Base-by-base conservation (phyloP, 2,797 vertebrate species). In the Potorous gilbertii region DNA sequence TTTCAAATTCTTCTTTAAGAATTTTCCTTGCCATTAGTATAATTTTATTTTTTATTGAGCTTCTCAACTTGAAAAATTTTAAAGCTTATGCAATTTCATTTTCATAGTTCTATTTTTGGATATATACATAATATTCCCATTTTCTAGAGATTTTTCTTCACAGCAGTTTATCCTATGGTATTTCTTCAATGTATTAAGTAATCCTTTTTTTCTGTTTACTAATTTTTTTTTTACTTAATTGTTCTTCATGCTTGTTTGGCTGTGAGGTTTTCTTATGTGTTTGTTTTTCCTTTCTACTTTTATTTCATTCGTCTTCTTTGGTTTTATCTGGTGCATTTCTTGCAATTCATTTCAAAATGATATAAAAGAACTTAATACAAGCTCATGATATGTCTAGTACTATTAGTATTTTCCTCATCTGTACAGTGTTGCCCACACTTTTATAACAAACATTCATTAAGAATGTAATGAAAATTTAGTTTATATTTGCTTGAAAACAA, bases 341-440 rank as follows among this genome's bases (percentile, higher is more conserved):
- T 74, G 66, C 16, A n/a, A 74, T 74, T 74, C 40, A 13, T 40
- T 74, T 21, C n/a, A 74, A 74, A 21, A 40, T 21, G 16, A 74
- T 21, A 40, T 21, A 74, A 16, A 40, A 74, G 14, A 21, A 74
- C n/a, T n/a, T n/a, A 40, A 74, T 74, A 74, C 16, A 74, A 74
- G 0, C 0, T 40, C 0, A 40, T 1, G 1, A 74, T 40, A 74
- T 21, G 62, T n/a, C 34, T 66, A n/a, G 4, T n/a, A 1, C 62
- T 66, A 66, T 16, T 34, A 66, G 12, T 66, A n/a, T 16, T 66
- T 66, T 66, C 12, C 62, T 66, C 31, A 66, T n/a, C 12, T 3
- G 31, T n/a, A 40, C 66, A 40, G 5, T 2, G 18, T 74, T 1
- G 66, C 0, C n/a, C n/a, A 74, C 21, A n/a, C 34, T n/a, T 74